Evolutionary conservation across 2,797 vertebrate species (phyloP), one percentile per base, ranked within the genome.

Genomic region (Enteromius treurensis): DNA sequence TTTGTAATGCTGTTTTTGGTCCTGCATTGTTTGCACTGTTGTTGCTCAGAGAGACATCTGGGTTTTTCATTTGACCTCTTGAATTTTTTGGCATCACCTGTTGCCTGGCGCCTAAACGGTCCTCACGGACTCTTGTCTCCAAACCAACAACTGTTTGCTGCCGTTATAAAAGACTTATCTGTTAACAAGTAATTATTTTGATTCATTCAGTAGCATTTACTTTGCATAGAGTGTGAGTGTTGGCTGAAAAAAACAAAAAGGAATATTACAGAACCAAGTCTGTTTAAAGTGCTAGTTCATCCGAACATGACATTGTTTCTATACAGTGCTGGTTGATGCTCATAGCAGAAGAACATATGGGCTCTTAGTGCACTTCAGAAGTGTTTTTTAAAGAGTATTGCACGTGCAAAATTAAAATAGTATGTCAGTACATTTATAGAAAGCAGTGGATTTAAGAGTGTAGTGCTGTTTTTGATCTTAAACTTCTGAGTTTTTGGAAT

Each of bases 11-110:
- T 64, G 29, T 42, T 69, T 14, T 80, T 17, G 3, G n/a, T 42
- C n/a, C n/a, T 13, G 5, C 32, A 26, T 79, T 13, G 23, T 58
- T 10, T 69, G 34, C 49, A 21, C 21, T 45, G 65, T 42, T 70
- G 15, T 42, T 80, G 51, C 34, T 80, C 51, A 60, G 51, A 80
- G 40, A 69, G 42, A 58, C 79, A 80, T 80, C 78, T 80, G 78
- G 67, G 37, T 29, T 69, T 80, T 80, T 80, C 34, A 80, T 70
- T 29, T 58, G 67, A 45, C 3, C 51, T 58, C 65, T 21, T 79
- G 15, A 69, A 51, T 1, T 45, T 29, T 79, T 80, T 70, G n/a
- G 65, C 10, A 34, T 51, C 62, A 23, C 29, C 45, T 67, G 62
- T 67, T 37, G 23, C 29, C 11, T 65, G 62, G 77, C 62, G 21